Evolutionary conservation across 2,113 vertebrate genomes (phyloP), one percentile per base, ranked within the genome.

Genomic region (Albula goreensis): DNA sequence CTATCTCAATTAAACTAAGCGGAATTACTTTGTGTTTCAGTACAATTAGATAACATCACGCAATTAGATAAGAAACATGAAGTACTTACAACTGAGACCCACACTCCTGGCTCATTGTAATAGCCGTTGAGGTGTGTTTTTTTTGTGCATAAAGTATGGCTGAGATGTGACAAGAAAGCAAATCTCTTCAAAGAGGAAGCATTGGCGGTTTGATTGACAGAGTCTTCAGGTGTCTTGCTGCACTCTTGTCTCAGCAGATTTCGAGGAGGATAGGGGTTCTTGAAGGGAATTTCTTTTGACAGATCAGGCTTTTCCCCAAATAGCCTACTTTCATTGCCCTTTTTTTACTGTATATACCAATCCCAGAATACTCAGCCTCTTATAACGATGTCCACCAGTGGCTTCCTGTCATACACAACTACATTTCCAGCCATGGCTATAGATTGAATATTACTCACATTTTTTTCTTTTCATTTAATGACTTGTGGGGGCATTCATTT

Each of bases 91-190:
- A 66, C 22, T 22, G 60, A 66, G 60, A 66, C 52, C 22, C 25
- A 78, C 50, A 50, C 22, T 78, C 49, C 13, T 5, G 9, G 74
- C 25, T 56, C 31, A 15, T 12, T 83, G 78, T 81, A 66, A 19
- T 10, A n/a, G 41, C 60, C 86, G 50, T 80, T 84, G 57, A 41
- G 31, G 4, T 89, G 17, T 84, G 85, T 89, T 91, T 87, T 50
- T 90, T 88, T 83, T 82, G 25, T 90, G 89, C 88, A 89, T 86
- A 85, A 92, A 66, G 17, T 66, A 85, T 80, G 80, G 83, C 85
- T 90, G 86, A 88, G 86, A 92, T 93, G 90, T 94, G 93, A 94
- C 89, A 91, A 87, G 86, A 94, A 94, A 90, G 89, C 81, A 92
- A 94, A 91, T 83, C 79, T 90, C 77, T 89, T 84, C 86, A 91